These are phyloP conservation scores for Rhinopomastus cyanomelas DNA, from an alignment of 2,113 vertebrate species.

Conservation along the genomic window DNA sequence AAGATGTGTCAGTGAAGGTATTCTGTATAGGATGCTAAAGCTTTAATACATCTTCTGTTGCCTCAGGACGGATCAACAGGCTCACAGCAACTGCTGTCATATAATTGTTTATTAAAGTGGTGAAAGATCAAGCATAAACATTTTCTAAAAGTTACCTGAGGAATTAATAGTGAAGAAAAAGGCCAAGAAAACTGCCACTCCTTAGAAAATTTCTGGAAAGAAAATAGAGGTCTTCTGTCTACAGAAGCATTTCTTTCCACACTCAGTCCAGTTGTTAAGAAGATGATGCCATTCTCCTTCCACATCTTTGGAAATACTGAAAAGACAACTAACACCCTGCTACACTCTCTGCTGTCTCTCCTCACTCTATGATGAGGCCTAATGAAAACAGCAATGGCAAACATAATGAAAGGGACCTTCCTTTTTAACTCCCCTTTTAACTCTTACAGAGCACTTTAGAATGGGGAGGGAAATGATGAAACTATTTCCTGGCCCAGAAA, in stretches of 20 bases:
- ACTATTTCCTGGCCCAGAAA: neutral
- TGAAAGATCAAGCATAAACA: neutral
- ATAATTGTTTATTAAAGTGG: neutral
- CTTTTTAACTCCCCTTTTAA: neutral
- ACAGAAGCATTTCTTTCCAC: neutral
- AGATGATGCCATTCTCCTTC: neutral
- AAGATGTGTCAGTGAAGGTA: neutral
- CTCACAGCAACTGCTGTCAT: neutral
- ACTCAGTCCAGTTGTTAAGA: neutral
- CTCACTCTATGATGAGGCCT: neutral
- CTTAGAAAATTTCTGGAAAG: neutral
- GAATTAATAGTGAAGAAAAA: neutral
- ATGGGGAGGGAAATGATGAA: neutral
- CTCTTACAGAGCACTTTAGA: neutral
- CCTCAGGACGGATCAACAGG: neutral
- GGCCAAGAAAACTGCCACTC: neutral
- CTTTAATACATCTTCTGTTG: neutral
- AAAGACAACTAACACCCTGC: neutral
- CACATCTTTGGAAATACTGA: neutral
- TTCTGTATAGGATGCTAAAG: neutral
- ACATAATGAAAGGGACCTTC: neutral
- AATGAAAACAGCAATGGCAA: neutral
- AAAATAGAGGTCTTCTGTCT: neutral
- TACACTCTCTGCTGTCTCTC: neutral
- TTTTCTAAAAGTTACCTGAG: neutral